These are phyloP conservation scores for Mimumesa dahlbomi DNA, from an alignment of 2,888 invertebrate genomes.

Conservation along the genomic window DNA sequence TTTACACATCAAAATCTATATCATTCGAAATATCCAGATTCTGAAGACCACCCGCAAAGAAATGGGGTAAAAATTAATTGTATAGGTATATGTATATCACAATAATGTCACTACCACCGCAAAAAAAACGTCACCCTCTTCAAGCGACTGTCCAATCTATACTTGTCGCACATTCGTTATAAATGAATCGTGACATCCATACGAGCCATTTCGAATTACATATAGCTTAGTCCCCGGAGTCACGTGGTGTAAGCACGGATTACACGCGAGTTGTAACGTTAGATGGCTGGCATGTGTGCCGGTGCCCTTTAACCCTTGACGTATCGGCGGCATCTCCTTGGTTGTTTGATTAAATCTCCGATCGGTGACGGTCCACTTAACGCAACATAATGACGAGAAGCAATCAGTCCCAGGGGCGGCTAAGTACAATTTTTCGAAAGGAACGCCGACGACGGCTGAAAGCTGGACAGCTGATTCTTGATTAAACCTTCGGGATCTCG, in stretches of 20 bases:
- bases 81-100: too few relatives aligned
- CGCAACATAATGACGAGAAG: conserved; percentile 48
- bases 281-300: background rate
- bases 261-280: conserved; percentile 19
- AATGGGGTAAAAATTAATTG: too few relatives aligned
- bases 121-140: too few relatives aligned
- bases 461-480: conserved; percentile 4
- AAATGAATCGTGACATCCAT: conserved; percentile 36
- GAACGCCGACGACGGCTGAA: conserved; percentile 22
- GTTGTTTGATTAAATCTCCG: conserved; percentile 65
- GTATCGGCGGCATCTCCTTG: conserved; percentile 43
- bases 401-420: conserved; percentile 39
- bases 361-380: conserved; percentile 59
- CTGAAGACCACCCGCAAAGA: too few relatives aligned
- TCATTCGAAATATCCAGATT: too few relatives aligned
- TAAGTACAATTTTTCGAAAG: conserved; percentile 41
- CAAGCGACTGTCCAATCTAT: too few relatives aligned
- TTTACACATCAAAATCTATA: too few relatives aligned
- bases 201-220: conserved; percentile 31
- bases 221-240: background rate
- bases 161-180: conserved; percentile 3
- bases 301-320: conserved; percentile 19
- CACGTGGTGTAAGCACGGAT: conserved; percentile 23
- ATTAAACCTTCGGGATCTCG: conserved; percentile 32
- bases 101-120: too few relatives aligned